Evolutionary conservation across 1,140 invertebrate genomes (phyloP).

Genomic region (Palaemon carinicauda): DNA sequence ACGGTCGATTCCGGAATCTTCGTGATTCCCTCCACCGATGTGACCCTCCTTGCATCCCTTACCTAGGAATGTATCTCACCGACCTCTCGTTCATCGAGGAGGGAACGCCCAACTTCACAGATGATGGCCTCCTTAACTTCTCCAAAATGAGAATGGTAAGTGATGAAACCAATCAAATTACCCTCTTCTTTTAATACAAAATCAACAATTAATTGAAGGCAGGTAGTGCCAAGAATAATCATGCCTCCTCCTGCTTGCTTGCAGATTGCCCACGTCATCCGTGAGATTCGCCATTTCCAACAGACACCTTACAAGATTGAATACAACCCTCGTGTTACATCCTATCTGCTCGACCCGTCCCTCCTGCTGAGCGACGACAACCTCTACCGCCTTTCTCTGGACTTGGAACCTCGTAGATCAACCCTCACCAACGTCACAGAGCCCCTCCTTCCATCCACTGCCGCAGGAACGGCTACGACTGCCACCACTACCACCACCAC

Average conservation of each 20-base stretch:
- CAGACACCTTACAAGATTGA: conserved; percentile 93
- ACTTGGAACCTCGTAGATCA: conserved; percentile 82
- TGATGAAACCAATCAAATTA: not conserved
- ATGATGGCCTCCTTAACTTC: conserved; percentile 91
- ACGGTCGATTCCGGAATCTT: conserved; percentile 87
- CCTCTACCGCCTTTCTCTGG: conserved; percentile 82
- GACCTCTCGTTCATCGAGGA: conserved; percentile 95
- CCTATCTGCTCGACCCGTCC: conserved; percentile 82
- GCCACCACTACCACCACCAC: conserved; percentile 23
- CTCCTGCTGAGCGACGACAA: conserved; percentile 83
- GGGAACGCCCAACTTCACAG: conserved; percentile 90
- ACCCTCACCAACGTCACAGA: conserved; percentile 50
- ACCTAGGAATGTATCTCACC: conserved; percentile 90
- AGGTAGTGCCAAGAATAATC: not conserved
- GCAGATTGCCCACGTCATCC: conserved; percentile 91
- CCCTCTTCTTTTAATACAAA: not conserved
- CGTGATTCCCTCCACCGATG: conserved; percentile 88
- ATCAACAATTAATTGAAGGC: not conserved
- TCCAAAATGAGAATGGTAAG: conserved; percentile 96
- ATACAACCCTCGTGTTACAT: conserved; percentile 80
- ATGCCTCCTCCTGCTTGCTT: conserved; percentile 61
- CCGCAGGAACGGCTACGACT: not conserved
- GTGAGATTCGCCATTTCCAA: conserved; percentile 91
- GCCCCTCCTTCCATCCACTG: conserved; percentile 37
- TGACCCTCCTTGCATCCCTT: conserved; percentile 93